These are phyloP conservation scores for Cephalopterus ornatus DNA, from an alignment of 2,113 vertebrate species.

Conservation along the genomic window DNA sequence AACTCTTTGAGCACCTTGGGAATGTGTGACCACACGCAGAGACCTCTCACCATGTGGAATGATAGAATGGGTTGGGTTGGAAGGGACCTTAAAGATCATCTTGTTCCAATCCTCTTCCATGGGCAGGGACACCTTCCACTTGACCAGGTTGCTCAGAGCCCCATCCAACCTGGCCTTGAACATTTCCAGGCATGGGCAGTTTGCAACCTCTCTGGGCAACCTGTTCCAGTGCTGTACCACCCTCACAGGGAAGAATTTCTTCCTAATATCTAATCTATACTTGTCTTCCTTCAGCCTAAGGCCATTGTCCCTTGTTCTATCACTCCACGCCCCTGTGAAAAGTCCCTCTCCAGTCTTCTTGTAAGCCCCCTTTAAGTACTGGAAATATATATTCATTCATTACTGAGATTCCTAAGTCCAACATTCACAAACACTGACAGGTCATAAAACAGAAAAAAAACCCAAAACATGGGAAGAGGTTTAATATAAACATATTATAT, in stretches of 20 bases:
- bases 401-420: not conserved
- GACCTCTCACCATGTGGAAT: accelerated
- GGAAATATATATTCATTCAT: not conserved
- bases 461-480: accelerated
- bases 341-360: not conserved
- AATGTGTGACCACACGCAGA: not conserved
- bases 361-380: not conserved
- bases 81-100: not conserved
- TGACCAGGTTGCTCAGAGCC: accelerated
- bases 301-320: not conserved
- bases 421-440: not conserved
- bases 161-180: not conserved
- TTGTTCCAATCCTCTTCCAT: not conserved
- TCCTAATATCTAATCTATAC: too few species aligned
- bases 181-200: not conserved
- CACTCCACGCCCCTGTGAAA: not conserved
- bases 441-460: not conserved
- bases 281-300: not conserved
- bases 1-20: not conserved
- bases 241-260: not conserved
- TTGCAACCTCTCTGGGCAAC: not conserved
- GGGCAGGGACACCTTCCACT: not conserved
- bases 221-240: accelerated
- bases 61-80: accelerated
- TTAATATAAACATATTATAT: not conserved